Evolutionary conservation across 2,113 vertebrate genomes (phyloP), one percentile per base, ranked within the genome.

Genomic region (Tragelaphus buxtoni): DNA sequence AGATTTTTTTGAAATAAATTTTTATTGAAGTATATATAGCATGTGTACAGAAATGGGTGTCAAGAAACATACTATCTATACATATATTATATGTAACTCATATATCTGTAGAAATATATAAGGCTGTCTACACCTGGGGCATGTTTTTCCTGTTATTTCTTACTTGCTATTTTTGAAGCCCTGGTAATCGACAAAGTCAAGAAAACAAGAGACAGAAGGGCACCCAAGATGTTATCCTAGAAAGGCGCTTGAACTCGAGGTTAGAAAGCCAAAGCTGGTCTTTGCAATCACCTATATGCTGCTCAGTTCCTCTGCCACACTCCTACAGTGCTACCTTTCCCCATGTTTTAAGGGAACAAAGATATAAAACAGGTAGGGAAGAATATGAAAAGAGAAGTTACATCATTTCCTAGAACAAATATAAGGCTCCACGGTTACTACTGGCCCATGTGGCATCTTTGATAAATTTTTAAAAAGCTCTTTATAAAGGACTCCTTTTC

Each of bases 11-110:
- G 30, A 95, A 95, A 56, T 51, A 69, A 32, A 80, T n/a, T 58
- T 97, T 93, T 93, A 94, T 88, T 95, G 56, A 91, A 77, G 26
- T 55, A 91, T 2, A 88, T 4, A 88, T 4, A 88, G 56, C 35
- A 61, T 53, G 69, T 22, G 77, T 53, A 86, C 26, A 85, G 13
- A 95, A 72, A 42, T 14, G 32, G 7, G 4, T 55, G 20, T 32
- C 18, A 91, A 42, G 20, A 91, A 82, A 82, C n/a, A 83, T 30
- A 39, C 20, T 89, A 26, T 32, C 63, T 90, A 28, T 32, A 47
- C n/a, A 8, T 12, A 49, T 2, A 83, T n/a, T 22, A 61, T 20
- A 72, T 30, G 20, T 12, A 69, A 63, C 26, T 76, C 12, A 42
- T 8, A 12, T 4, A 80, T 17, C 89, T 77, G 55, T 24, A 77